Percentiles rank a stretch among this genome's conserved stretches.
phyloP scores from a whole-genome alignment of 2,113 vertebrate species.

The Gobio gobio region DNA sequence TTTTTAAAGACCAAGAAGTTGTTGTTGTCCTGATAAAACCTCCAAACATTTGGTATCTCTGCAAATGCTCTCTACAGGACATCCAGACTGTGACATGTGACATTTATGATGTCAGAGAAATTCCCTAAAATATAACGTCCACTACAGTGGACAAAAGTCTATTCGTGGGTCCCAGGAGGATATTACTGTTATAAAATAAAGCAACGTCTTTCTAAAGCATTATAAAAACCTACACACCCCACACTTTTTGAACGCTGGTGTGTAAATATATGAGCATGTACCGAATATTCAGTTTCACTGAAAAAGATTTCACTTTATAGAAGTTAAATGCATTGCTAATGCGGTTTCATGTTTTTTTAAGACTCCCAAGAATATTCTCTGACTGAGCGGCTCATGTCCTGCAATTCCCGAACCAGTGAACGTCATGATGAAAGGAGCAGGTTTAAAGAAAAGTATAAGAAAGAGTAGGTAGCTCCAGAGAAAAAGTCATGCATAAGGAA shows the following conservation, averaged over 20 bases:
- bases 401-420: not conserved
- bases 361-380: not conserved
- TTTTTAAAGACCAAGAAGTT: too few relatives aligned
- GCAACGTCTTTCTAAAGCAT: not conserved
- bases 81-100: too few relatives aligned
- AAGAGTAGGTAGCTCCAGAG: not conserved
- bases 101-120: too few relatives aligned
- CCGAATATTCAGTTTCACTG: not conserved
- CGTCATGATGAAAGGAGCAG: not conserved
- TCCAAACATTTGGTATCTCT: too few relatives aligned
- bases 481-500: slow-evolving; percentile 6
- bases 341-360: slow-evolving; percentile 7
- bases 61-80: too few relatives aligned
- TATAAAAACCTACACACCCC: not conserved
- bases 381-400: not conserved
- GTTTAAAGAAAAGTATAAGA: not conserved
- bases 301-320: not conserved
- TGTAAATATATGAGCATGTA: not conserved
- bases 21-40: too few relatives aligned
- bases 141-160: too few relatives aligned
- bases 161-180: too few relatives aligned
- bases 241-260: not conserved
- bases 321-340: not conserved
- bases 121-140: too few relatives aligned
- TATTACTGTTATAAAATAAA: not conserved